Percentiles rank a stretch among this genome's conserved stretches.
phyloP scores from a whole-genome alignment of 1,140 invertebrate species.

The Zophobas atratus region DNA sequence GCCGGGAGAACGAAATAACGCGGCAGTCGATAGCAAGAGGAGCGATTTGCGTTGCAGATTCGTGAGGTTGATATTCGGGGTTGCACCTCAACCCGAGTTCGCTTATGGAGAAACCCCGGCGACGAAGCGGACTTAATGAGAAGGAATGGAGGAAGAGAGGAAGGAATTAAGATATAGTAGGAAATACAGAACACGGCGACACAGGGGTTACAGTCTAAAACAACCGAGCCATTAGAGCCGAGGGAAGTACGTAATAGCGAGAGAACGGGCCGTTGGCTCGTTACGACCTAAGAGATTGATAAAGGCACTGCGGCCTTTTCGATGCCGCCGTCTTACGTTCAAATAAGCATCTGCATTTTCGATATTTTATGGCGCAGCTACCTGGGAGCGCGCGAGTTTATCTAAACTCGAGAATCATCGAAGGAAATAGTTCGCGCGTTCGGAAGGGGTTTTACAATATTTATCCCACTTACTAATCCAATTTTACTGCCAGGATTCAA shows the following conservation, averaged over 20 bases:
- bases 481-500: no score
- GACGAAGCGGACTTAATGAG: slow-evolving; percentile 57
- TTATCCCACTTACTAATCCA: no score
- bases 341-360: no score
- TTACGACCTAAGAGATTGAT: slow-evolving; percentile 50
- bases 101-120: slow-evolving; percentile 21
- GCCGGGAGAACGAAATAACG: slow-evolving; percentile 17
- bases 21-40: slow-evolving; percentile 30
- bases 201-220: slow-evolving; percentile 57
- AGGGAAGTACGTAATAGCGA: slow-evolving; percentile 51
- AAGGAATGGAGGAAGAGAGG: slow-evolving; percentile 56
- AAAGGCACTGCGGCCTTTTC: slow-evolving; percentile 41
- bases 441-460: no score
- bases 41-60: slow-evolving; percentile 52
- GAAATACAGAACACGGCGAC: slow-evolving; percentile 57
- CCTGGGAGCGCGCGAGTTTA: no score
- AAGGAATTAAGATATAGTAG: slow-evolving; percentile 60
- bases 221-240: slow-evolving; percentile 56
- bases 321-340: neutral
- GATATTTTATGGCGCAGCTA: no score
- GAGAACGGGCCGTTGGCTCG: slow-evolving; percentile 50
- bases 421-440: no score
- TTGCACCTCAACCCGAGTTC: slow-evolving; percentile 44
- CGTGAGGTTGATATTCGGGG: slow-evolving; percentile 39
- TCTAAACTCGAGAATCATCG: no score